Evolutionary conservation across 2,113 vertebrate genomes (phyloP), one percentile per base, ranked within the genome.

Genomic region (Oplegnathus fasciatus): DNA sequence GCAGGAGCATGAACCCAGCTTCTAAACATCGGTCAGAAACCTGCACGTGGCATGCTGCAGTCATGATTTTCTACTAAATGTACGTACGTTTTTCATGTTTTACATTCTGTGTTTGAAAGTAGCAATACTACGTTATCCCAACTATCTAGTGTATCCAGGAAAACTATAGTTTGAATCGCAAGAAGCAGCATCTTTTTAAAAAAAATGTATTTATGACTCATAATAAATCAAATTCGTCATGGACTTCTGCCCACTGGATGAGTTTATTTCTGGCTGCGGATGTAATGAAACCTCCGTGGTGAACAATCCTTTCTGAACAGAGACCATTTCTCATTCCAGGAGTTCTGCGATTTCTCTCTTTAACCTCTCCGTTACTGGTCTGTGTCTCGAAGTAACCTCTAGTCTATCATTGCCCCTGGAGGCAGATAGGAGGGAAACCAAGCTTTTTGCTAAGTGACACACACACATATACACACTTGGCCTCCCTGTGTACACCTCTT

Each of bases 301-400:
- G n/a, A n/a, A n/a, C n/a, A n/a, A n/a, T n/a, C n/a, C n/a, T n/a
- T n/a, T n/a, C n/a, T n/a, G n/a, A n/a, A n/a, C n/a, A n/a, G 37
- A 42, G 22, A 34, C 62, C 22, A 42, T 42, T 65, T 65, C 37
- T 65, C 37, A 40, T 65, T 28, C n/a, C n/a, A 10, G 65, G n/a
- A 65, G 62, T 10, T 67, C 14, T 46, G 42, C 40, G 67, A 70
- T 22, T 52, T 70, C 46, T 50, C 67, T 67, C 65, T 67, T 28
- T 67, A 52, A 54, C 20, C 48, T 70, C 48, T 54, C 30, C 54
- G 20, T 71, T 6, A 69, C 18, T n/a, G 28, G 18, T 9, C 42
- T 30, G 4, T 20, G 66, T 70, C 46, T 44, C 14, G 0, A 14
- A 52, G 46, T 52, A 9, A 26, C 69, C 30, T 55, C 68, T 2